Evolutionary conservation across 2,113 vertebrate genomes (phyloP).

Genomic region (Hemibagrus wyckioides): DNA sequence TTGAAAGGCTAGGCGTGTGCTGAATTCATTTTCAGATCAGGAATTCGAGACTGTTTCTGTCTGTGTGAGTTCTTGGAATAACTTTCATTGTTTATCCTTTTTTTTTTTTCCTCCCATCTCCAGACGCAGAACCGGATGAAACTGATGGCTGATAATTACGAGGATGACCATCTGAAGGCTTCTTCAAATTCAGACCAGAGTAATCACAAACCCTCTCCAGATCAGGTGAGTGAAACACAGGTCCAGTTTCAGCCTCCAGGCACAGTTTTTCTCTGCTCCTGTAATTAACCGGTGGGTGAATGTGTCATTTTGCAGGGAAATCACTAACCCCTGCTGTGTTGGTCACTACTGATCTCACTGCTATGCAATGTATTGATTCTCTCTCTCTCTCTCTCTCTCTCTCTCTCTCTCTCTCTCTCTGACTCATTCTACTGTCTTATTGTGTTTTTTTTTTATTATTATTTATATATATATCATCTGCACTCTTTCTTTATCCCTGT

Average conservation of each 20-base stretch:
- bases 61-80: constrained; percentile 10
- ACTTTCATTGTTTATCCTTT: constrained; percentile 9
- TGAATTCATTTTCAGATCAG: constrained; percentile 6
- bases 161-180: constrained; percentile 89
- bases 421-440: constrained; percentile 19
- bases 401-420: not conserved
- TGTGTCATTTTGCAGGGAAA: not conserved
- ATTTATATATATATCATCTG: constrained; percentile 40
- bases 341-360: not conserved
- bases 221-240: constrained; percentile 80
- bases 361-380: not conserved
- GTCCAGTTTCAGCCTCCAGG: not conserved
- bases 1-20: constrained; percentile 2
- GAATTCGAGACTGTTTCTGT: not conserved
- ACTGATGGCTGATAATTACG: constrained; percentile 97
- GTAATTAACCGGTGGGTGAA: not conserved
- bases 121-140: constrained; percentile 99
- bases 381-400: constrained; percentile 16
- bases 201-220: constrained; percentile 96
- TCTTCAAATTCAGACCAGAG: constrained; percentile 82
- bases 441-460: not conserved
- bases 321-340: not conserved
- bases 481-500: constrained; percentile 33
- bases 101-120: not conserved
- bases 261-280: not conserved